phyloP scores from a whole-genome alignment of 2,797 vertebrate species.

The Echiichthys vipera region DNA sequence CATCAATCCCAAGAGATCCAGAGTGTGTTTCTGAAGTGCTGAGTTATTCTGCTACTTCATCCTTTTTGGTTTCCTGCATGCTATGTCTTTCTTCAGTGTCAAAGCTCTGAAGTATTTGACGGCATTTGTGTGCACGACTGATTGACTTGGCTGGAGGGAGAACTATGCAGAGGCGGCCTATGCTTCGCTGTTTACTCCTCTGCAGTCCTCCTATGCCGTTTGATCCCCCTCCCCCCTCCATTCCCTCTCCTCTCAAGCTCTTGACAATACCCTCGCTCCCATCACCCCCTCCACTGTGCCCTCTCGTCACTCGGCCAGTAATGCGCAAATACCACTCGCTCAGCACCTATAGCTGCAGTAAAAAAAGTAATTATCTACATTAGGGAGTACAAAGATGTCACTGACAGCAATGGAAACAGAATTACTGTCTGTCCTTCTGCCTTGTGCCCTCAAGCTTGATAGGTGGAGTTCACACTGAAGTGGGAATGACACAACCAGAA shows the following conservation, averaged over 20 bases:
- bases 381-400: constrained; percentile 48
- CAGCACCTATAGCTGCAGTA: constrained; percentile 46
- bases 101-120: constrained; percentile 19
- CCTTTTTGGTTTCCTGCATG: constrained; percentile 11
- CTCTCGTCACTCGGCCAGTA: constrained; percentile 42
- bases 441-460: constrained; percentile 26
- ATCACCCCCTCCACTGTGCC: constrained; percentile 1
- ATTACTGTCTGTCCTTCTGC: constrained; percentile 37
- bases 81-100: constrained; percentile 20
- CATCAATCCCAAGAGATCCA: background rate
- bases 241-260: constrained; percentile 2
- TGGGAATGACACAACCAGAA: constrained; percentile 17
- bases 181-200: constrained; percentile 1
- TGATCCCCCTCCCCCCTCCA: constrained; percentile 11
- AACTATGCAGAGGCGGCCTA: background rate
- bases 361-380: constrained; percentile 64
- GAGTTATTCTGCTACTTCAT: constrained; percentile 31
- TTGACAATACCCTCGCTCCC: constrained; percentile 14
- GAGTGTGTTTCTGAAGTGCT: background rate
- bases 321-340: constrained; percentile 61
- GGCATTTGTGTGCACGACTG: background rate
- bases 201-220: background rate
- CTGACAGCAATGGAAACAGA: constrained; percentile 48
- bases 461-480: constrained; percentile 34
- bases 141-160: constrained; percentile 24